phyloP scores from a whole-genome alignment of 2,888 invertebrate species.

The Elgonia sp. region DNA sequence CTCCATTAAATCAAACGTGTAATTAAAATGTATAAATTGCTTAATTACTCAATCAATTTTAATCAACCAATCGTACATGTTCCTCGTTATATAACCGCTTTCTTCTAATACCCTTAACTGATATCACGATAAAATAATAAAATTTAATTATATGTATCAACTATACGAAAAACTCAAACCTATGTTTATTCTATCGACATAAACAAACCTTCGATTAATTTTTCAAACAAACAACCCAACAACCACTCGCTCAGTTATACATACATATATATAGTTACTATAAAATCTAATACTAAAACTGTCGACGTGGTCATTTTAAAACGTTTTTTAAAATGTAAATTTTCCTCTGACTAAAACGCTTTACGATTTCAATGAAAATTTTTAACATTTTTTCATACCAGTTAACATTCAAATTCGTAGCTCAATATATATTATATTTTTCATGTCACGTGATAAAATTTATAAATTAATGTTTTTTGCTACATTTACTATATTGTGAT shows the following conservation, averaged over 20 bases:
- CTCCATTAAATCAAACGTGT: constrained; percentile 73
- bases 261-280: constrained; percentile 24
- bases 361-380: too few relatives aligned
- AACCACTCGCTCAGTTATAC: background rate
- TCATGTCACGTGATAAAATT: too few relatives aligned
- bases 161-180: background rate
- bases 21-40: constrained; percentile 74
- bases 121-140: constrained; percentile 45
- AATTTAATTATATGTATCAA: constrained; percentile 59
- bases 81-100: constrained; percentile 56
- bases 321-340: too few relatives aligned
- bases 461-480: too few relatives aligned
- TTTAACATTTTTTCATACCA: too few relatives aligned
- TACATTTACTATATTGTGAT: too few relatives aligned
- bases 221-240: constrained; percentile 39
- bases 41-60: constrained; percentile 72
- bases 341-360: too few relatives aligned
- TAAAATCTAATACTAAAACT: background rate
- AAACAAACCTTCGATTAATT: constrained; percentile 48
- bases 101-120: constrained; percentile 62
- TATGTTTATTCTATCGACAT: constrained; percentile 17
- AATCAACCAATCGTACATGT: constrained; percentile 58
- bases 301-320: background rate
- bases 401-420: too few relatives aligned
- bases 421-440: too few relatives aligned